Evolutionary conservation across 2,113 vertebrate genomes (phyloP).

Genomic region (Sphaerodactylus townsendi): DNA sequence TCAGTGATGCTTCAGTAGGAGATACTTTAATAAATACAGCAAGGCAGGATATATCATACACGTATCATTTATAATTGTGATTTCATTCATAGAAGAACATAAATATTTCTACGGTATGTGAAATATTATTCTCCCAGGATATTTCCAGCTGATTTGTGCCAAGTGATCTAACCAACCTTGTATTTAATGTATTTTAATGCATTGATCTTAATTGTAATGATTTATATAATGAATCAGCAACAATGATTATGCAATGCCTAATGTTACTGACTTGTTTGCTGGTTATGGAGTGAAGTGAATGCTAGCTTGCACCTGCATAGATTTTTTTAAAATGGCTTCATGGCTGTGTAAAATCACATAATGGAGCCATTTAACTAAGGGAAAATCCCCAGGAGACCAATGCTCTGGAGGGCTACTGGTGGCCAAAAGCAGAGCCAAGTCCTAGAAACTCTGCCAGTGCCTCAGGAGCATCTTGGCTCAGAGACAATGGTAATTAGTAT

Average conservation of each 20-base stretch:
- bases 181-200: too few species aligned
- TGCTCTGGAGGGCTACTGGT: too few species aligned
- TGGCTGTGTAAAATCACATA: background rate
- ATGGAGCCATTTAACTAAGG: too few species aligned
- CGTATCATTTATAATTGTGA: background rate
- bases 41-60: background rate
- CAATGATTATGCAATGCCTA: background rate
- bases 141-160: background rate
- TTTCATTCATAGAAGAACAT: background rate
- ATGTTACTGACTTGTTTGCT: background rate
- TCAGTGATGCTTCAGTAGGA: background rate
- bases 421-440: too few species aligned
- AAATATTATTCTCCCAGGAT: background rate
- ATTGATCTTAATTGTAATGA: background rate
- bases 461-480: too few species aligned
- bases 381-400: too few species aligned
- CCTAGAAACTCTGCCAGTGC: too few species aligned
- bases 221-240: background rate
- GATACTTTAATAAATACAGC: background rate
- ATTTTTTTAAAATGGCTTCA: background rate
- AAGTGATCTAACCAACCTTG: background rate
- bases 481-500: too few species aligned
- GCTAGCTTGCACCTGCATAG: background rate
- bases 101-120: background rate
- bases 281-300: background rate